Conservation (phyloP, 2,113 vertebrate species). For the Notarius lentiginosus region DNA sequence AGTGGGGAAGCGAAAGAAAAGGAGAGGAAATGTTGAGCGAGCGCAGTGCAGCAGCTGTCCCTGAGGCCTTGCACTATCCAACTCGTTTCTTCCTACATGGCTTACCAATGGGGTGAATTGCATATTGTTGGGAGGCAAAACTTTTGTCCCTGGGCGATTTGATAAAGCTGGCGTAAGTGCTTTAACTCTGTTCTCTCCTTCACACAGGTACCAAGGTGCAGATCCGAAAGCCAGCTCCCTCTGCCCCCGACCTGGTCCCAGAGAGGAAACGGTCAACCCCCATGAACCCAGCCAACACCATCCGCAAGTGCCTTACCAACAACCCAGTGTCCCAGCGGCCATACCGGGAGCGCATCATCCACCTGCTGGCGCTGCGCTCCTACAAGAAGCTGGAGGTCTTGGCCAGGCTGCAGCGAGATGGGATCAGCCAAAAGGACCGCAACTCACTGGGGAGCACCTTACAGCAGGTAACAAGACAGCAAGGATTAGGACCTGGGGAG, state of each 20-base stretch:
- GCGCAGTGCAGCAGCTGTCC: conserved; percentile 57
- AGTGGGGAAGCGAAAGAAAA: conserved; percentile 63
- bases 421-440: conserved; percentile 86
- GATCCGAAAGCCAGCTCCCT: conserved; percentile 79
- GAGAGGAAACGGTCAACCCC: conserved; percentile 85
- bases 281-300: conserved; percentile 82
- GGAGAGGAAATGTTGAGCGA: conserved; percentile 44
- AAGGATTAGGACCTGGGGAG: not conserved
- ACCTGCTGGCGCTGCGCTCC: conserved; percentile 83
- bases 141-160: too few species aligned
- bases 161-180: not conserved
- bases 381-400: conserved; percentile 94
- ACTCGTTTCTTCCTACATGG: not conserved
- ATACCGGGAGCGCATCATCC: conserved; percentile 85
- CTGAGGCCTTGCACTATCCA: conserved; percentile 17
- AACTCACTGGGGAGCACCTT: conserved; percentile 70
- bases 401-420: conserved; percentile 83
- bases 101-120: not conserved
- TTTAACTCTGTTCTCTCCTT: not conserved
- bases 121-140: not conserved
- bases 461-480: conserved; percentile 64
- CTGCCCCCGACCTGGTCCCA: conserved; percentile 74
- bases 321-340: conserved; percentile 79
- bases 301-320: conserved; percentile 76
- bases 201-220: conserved; percentile 80